These are phyloP conservation scores for Zygaena filipendulae DNA, from an alignment of 2,888 invertebrate genomes.

Conservation along the genomic window DNA sequence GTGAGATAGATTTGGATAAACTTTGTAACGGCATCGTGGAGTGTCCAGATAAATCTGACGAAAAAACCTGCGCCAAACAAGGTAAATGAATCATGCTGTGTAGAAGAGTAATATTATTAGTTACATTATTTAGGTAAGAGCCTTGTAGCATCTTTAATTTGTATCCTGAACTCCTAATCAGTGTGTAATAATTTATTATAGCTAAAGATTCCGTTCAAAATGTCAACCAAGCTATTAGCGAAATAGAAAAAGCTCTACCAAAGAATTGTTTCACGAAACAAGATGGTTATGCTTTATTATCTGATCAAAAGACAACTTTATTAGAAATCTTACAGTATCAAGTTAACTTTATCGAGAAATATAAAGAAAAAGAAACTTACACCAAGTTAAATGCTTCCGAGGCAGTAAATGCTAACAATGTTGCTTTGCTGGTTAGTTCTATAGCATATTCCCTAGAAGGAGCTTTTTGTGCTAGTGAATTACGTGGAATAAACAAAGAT, in stretches of 20 bases:
- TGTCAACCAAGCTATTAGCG: constrained; percentile 24
- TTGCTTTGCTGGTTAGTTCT: too few species aligned
- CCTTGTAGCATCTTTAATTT: too few species aligned
- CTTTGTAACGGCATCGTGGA: constrained; percentile 37
- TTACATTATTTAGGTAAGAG: too few species aligned
- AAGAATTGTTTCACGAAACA: constrained; percentile 25
- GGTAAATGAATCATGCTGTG: constrained; percentile 28
- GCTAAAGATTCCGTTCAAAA: constrained; percentile 25
- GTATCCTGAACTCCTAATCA: too few species aligned
- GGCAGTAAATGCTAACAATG: too few species aligned
- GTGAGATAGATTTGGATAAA: constrained; percentile 24
- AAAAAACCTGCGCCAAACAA: constrained; percentile 32
- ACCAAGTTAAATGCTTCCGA: too few species aligned
- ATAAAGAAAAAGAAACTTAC: too few species aligned
- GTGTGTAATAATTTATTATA: constrained; percentile 26
- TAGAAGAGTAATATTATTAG: constrained; percentile 2
- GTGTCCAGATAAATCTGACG: constrained; percentile 37
- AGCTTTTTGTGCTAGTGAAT: constrained; percentile 25
- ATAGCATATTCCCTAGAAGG: constrained; percentile 27
- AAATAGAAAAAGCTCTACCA: constrained; percentile 24
- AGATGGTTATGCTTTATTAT: too few species aligned
- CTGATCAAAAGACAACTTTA: constrained; percentile 1
- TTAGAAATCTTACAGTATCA: constrained; percentile 15
- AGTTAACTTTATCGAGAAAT: constrained; percentile 26
- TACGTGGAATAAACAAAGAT: constrained; percentile 10